Percentiles rank a stretch among this genome's conserved stretches.
These are phyloP conservation scores for Empis livida DNA, from an alignment of 2,888 invertebrate genomes.

Conservation along the genomic window DNA sequence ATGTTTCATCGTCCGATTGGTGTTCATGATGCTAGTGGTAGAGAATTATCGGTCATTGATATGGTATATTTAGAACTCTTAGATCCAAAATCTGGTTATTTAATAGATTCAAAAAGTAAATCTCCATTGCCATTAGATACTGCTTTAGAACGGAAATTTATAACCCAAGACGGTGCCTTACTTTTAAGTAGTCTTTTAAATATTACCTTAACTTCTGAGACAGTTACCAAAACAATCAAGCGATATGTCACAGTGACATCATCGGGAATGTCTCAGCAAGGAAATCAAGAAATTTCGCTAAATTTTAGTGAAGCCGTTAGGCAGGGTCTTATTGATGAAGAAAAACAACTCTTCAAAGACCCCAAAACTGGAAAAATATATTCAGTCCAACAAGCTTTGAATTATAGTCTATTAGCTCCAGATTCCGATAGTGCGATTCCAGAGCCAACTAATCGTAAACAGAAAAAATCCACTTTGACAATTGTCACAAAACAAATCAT, in stretches of 20 bases:
- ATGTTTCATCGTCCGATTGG: constrained; percentile 75
- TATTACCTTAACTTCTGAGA: constrained; percentile 77
- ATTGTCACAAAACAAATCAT: constrained; percentile 43
- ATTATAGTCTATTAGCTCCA: constrained; percentile 55
- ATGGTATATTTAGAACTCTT: constrained; percentile 76
- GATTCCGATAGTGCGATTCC: constrained; percentile 41
- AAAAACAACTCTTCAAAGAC: constrained; percentile 61
- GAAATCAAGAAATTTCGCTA: constrained; percentile 43
- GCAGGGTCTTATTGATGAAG: constrained; percentile 67
- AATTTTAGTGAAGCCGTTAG: constrained; percentile 67
- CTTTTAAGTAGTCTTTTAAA: constrained; percentile 72
- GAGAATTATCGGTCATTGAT: constrained; percentile 72
- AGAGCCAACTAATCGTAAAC: constrained; percentile 35
- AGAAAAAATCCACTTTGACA: constrained; percentile 41
- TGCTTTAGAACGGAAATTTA: constrained; percentile 72
- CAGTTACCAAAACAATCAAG: constrained; percentile 73
- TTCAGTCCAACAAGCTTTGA: constrained; percentile 64
- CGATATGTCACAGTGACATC: constrained; percentile 66
- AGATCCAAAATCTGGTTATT: constrained; percentile 77
- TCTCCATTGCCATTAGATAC: constrained; percentile 68
- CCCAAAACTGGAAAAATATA: constrained; percentile 59
- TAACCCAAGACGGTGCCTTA: constrained; percentile 78
- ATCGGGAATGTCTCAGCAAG: constrained; percentile 41
- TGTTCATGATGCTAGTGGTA: constrained; percentile 53
- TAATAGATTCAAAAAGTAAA: constrained; percentile 60